Conservation (phyloP, 2,888 invertebrate genomes). For the Hoplodrina blanda region DNA sequence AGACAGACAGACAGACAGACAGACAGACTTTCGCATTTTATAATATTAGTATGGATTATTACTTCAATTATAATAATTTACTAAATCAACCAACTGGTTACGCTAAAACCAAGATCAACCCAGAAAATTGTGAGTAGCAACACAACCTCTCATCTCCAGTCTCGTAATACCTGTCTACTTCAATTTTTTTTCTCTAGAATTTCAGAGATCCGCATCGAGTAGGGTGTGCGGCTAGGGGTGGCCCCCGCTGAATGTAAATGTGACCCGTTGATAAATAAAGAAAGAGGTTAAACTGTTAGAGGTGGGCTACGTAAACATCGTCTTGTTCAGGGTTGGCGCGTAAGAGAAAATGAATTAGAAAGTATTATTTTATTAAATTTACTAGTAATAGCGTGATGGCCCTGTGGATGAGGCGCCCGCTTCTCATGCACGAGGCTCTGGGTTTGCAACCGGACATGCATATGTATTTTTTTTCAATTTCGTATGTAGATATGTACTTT, state of each 20-base stretch:
- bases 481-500: too few species aligned
- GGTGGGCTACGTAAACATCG: constrained; percentile 77
- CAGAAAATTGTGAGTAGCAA: constrained; percentile 14
- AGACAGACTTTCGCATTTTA: too few species aligned
- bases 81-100: neutral
- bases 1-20: too few species aligned
- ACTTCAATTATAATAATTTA: neutral
- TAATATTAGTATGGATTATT: too few species aligned
- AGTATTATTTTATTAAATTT: neutral
- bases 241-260: constrained; percentile 76
- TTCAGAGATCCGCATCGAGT: constrained; percentile 35
- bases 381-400: too few species aligned
- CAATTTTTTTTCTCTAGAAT: constrained; percentile 47
- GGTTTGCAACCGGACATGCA: too few species aligned
- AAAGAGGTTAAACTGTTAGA: constrained; percentile 82
- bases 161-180: constrained; percentile 38
- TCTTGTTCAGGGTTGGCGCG: constrained; percentile 67
- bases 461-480: too few species aligned
- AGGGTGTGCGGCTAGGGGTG: constrained; percentile 47
- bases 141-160: constrained; percentile 9
- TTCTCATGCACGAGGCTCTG: too few species aligned
- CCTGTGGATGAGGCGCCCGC: too few species aligned
- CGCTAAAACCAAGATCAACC: neutral
- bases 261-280: constrained; percentile 82
- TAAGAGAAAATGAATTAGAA: neutral